Percentiles rank a stretch among this genome's conserved stretches.
phyloP scores from a whole-genome alignment of 1,140 invertebrate genomes.

The Leptinotarsa texana region DNA sequence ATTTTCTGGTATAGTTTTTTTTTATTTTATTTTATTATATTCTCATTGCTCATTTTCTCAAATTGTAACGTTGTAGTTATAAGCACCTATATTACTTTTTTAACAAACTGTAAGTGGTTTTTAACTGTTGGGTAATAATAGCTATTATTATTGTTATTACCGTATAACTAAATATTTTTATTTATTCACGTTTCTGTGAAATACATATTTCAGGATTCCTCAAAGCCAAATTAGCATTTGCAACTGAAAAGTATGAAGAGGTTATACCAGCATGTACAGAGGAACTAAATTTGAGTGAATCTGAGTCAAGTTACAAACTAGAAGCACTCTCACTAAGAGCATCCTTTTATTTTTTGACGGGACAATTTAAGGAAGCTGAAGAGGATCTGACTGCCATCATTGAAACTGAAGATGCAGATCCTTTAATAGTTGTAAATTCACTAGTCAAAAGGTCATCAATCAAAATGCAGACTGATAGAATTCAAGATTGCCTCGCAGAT shows the following conservation, averaged over 20 bases:
- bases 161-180: too few species aligned
- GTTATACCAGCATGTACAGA: slow-evolving; percentile 79
- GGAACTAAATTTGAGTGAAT: slow-evolving; percentile 72
- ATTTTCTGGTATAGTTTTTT: too few species aligned
- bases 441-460: slow-evolving; percentile 87
- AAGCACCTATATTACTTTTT: too few species aligned
- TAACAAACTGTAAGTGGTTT: too few species aligned
- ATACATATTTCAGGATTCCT: slow-evolving; percentile 61
- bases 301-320: slow-evolving; percentile 59
- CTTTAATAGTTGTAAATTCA: slow-evolving; percentile 78
- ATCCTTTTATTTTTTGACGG: slow-evolving; percentile 80
- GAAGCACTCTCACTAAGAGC: slow-evolving; percentile 78
- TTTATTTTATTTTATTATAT: too few species aligned
- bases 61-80: too few species aligned
- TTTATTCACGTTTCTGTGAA: not conserved
- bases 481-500: slow-evolving; percentile 74
- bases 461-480: slow-evolving; percentile 76
- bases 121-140: too few species aligned
- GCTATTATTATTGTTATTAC: too few species aligned
- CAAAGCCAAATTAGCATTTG: slow-evolving; percentile 69
- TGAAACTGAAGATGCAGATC: slow-evolving; percentile 62
- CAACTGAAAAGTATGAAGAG: slow-evolving; percentile 74
- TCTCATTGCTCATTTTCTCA: too few species aligned
- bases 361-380: slow-evolving; percentile 71
- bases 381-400: slow-evolving; percentile 71